These are phyloP conservation scores for Tylochromis polylepis DNA, from an alignment of 2,113 vertebrate species.

Conservation along the genomic window DNA sequence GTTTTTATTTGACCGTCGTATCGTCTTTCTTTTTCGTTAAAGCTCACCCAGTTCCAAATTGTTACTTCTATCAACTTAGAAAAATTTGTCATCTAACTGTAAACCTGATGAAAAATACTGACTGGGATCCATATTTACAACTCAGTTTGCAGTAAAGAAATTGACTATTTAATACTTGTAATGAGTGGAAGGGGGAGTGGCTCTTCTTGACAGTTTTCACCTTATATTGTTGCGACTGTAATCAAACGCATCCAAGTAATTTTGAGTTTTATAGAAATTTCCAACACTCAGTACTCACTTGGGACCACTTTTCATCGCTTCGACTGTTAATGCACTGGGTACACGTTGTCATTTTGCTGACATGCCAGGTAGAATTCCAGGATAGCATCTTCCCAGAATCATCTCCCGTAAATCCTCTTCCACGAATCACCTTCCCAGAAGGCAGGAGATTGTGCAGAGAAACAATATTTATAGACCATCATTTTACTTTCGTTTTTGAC, in stretches of 20 bases:
- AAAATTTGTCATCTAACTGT: not conserved
- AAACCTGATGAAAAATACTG: not conserved
- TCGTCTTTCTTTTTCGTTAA: no score
- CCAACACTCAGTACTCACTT: not conserved
- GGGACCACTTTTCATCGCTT: not conserved
- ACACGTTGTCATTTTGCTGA: not conserved
- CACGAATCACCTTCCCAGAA: not conserved
- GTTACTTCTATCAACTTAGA: not conserved
- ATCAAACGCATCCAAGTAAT: not conserved
- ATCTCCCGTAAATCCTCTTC: not conserved
- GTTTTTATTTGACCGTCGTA: no score
- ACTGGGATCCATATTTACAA: not conserved
- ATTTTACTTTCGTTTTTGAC: not conserved
- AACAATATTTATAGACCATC: not conserved
- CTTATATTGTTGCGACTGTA: not conserved
- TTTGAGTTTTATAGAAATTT: not conserved
- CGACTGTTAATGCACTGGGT: not conserved
- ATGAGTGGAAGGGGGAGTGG: not conserved
- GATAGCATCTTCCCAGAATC: not conserved
- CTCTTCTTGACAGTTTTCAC: fast-evolving
- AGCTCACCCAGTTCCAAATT: no score
- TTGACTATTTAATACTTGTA: not conserved
- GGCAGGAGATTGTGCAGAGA: not conserved
- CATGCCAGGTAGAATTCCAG: not conserved
- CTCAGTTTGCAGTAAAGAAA: not conserved